Base-by-base conservation (phyloP, 1,140 invertebrate genomes). In the Drosophila ananassae region DNA sequence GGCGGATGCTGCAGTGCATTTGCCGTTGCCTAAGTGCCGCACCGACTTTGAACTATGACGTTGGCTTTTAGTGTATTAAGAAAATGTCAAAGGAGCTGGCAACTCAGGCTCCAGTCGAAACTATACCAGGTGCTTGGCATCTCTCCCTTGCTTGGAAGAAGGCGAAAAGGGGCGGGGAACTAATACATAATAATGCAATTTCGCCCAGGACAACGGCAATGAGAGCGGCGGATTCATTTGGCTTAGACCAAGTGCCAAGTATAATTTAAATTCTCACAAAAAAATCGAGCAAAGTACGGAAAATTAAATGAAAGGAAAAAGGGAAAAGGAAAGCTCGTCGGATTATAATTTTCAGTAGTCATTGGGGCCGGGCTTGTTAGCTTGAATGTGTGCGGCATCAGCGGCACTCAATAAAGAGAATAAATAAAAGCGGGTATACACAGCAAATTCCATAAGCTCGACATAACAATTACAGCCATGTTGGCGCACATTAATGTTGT, bases 141-240 rank as follows among this genome's bases (percentile, higher is more conserved):
- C 34, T 3, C 10, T n/a, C 52, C 51, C 7, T 17, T 17, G 17
- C 17, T 1, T 17, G 17, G 41, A 17, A 46, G 17, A 46, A 7
- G 34, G 46, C 21, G 39, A 9, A 6, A 8, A 28, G 62, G 53
- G 13, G 30, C 32, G 44, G 41, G 37, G 44, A 63, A 61, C 74
- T 82, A 78, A 82, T 89, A 87, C 66, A 89, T 73, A 82, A 89
- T 87, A 87, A 82, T 87, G 83, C 78, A 78, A 87, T 89, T 87
- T 82, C 59, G 50, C 51, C 60, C 53, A 69, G 54, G 73, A 85
- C 83, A 76, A 82, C 64, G 53, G 28, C 55, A 58, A 74, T 53
- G 62, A 63, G 71, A 46, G 76, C 37, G 61, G 8, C 63, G 66
- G 74, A 89, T 82, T 82, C 78, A 87, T 82, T 89, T 89, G 79